Conservation (phyloP, 2,888 invertebrate species). For the Drosophila kanekoi region DNA sequence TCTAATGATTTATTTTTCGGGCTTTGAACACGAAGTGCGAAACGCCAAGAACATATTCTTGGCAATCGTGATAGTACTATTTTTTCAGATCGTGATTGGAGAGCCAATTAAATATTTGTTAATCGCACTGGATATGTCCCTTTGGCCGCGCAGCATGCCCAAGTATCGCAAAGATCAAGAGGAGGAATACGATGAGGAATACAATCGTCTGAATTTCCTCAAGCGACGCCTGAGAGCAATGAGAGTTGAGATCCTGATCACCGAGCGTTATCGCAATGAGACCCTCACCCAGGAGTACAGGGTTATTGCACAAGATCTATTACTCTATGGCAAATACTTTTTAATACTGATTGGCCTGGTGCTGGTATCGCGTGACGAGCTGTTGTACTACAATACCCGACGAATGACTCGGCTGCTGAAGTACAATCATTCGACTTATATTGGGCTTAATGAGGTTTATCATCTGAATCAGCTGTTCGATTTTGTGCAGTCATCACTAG, state of each 20-base stretch:
- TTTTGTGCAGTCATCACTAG: constrained; percentile 68
- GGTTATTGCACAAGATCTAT: constrained; percentile 71
- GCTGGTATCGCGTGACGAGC: constrained; percentile 62
- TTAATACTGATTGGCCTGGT: constrained; percentile 68
- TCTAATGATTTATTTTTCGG: constrained; percentile 9
- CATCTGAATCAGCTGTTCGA: constrained; percentile 68
- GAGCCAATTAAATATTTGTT: constrained; percentile 37
- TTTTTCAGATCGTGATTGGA: constrained; percentile 14
- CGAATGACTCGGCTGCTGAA: constrained; percentile 55
- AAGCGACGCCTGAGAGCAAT: constrained; percentile 58
- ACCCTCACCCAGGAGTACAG: constrained; percentile 67
- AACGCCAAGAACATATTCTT: constrained; percentile 34
- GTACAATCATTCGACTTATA: constrained; percentile 53
- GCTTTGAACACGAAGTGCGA: constrained; percentile 34
- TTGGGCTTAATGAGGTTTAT: constrained; percentile 50
- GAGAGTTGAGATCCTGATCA: constrained; percentile 56
- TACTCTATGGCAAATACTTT: constrained; percentile 75
- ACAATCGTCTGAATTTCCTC: constrained; percentile 54
- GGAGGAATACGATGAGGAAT: not conserved
- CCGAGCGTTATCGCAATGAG: constrained; percentile 65
- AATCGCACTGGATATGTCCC: constrained; percentile 28
- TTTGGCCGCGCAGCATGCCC: constrained; percentile 19
- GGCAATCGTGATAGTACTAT: constrained; percentile 25
- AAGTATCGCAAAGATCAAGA: not conserved
- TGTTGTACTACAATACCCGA: constrained; percentile 74